Evolutionary conservation across 2,797 vertebrate species (phyloP).

Genomic region (Rhinella marina): DNA sequence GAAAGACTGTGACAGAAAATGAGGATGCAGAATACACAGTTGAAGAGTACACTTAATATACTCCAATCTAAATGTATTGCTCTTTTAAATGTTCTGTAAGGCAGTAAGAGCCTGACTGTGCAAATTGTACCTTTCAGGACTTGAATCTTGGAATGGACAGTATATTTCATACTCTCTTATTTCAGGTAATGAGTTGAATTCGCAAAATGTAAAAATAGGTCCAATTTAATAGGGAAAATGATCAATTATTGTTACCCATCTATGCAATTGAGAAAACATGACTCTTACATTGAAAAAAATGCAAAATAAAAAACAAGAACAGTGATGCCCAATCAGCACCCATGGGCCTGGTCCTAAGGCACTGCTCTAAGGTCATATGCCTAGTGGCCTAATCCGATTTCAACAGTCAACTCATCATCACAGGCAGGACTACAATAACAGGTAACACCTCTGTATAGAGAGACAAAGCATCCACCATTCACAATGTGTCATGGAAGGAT

Average conservation of each 20-base stretch:
- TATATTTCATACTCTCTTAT: not conserved
- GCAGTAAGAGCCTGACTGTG: not conserved
- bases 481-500: too few relatives aligned
- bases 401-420: too few relatives aligned
- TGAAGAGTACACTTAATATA: slow-evolving; percentile 13
- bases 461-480: too few relatives aligned
- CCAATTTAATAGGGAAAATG: not conserved
- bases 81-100: not conserved
- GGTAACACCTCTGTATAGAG: too few relatives aligned
- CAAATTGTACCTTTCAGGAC: not conserved
- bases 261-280: not conserved
- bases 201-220: not conserved
- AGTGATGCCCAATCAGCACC: not conserved
- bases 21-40: not conserved
- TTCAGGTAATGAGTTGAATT: slow-evolving; percentile 3
- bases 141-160: not conserved
- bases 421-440: too few relatives aligned
- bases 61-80: not conserved
- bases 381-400: too few relatives aligned
- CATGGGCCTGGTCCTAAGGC: too few relatives aligned
- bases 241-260: not conserved
- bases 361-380: too few relatives aligned
- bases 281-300: not conserved
- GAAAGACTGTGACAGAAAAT: not conserved
- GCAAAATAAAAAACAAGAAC: not conserved